These are phyloP conservation scores for Peromyscus nudipes DNA, from an alignment of 2,797 vertebrate species.

Conservation along the genomic window DNA sequence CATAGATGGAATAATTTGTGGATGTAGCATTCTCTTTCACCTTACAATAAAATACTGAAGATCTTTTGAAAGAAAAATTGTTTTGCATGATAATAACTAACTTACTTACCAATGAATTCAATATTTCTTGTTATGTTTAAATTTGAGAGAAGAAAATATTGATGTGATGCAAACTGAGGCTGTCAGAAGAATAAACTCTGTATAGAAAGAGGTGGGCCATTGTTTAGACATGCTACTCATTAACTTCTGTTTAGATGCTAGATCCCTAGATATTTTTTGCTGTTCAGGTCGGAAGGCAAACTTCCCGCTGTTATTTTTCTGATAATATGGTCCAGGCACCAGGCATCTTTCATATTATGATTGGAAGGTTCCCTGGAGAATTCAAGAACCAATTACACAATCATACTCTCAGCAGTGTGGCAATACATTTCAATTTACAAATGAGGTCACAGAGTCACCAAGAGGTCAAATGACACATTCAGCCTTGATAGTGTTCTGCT, in stretches of 20 bases:
- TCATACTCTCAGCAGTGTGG: background rate
- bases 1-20: background rate
- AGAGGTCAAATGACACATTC: constrained; percentile 66
- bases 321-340: background rate
- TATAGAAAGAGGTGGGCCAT: background rate
- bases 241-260: background rate
- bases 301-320: constrained; percentile 33
- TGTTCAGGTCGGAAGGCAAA: background rate
- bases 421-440: constrained; percentile 71
- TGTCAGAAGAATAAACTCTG: background rate
- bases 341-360: constrained; percentile 47
- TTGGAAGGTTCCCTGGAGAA: constrained; percentile 37
- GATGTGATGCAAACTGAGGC: background rate
- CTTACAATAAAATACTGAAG: constrained; percentile 40
- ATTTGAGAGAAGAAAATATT: constrained; percentile 29
- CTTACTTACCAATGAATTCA: background rate
- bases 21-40: background rate
- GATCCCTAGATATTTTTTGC: constrained; percentile 34
- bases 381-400: constrained; percentile 56
- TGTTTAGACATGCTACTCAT: background rate
- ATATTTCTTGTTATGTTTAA: constrained; percentile 32
- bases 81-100: constrained; percentile 35
- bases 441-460: constrained; percentile 68
- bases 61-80: constrained; percentile 1
- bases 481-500: background rate